These are phyloP conservation scores for Cheirogaleus medius DNA, from an alignment of 2,113 vertebrate species.

Conservation along the genomic window DNA sequence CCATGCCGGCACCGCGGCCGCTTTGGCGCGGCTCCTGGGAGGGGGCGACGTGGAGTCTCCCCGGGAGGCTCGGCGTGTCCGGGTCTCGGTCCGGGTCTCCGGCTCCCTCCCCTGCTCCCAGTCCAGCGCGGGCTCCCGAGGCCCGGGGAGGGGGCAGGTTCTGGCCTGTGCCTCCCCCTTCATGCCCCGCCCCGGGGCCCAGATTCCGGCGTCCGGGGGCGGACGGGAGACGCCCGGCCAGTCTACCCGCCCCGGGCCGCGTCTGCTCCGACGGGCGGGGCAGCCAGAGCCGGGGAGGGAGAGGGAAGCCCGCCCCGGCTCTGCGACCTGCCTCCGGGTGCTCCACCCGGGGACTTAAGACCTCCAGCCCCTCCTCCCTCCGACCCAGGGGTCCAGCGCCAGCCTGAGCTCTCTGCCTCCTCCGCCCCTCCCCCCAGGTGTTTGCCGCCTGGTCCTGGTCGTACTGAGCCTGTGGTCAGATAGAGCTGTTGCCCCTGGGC, in stretches of 20 bases:
- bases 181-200: conserved; percentile 78
- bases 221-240: conserved; percentile 78
- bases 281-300: conserved; percentile 44
- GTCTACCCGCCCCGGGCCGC: conserved; percentile 78
- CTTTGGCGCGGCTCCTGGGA: background rate
- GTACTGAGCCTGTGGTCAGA: conserved; percentile 70
- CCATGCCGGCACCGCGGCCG: background rate
- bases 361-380: background rate
- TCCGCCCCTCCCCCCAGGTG: background rate
- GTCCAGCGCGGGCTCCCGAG: conserved; percentile 43
- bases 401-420: background rate
- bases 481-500: conserved; percentile 46
- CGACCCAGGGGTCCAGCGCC: conserved; percentile 55
- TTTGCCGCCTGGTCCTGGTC: conserved; percentile 59
- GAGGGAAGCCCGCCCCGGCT: conserved; percentile 46
- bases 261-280: conserved; percentile 77
- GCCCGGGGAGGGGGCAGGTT: conserved; percentile 74
- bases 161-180: conserved; percentile 76
- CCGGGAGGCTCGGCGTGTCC: background rate
- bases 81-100: background rate
- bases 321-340: conserved; percentile 29
- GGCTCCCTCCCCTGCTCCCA: background rate
- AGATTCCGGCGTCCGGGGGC: conserved; percentile 79
- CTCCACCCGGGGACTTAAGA: conserved; percentile 6
- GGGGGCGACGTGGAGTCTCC: too few relatives aligned